Conservation (phyloP, 1,140 invertebrate genomes). For the Drosophila hydei region DNA sequence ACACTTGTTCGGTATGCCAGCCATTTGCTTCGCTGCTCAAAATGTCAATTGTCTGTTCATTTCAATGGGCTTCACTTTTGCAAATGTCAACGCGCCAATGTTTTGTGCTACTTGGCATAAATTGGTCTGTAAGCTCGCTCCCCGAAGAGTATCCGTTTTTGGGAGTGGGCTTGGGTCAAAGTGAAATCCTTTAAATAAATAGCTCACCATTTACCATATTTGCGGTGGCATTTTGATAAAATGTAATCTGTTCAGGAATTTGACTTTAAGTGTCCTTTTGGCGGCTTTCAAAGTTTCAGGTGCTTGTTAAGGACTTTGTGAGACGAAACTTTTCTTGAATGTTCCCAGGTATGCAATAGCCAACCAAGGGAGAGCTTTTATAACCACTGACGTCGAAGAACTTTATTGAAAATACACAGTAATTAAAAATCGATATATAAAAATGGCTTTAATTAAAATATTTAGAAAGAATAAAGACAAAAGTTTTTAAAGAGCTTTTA, state of each 20-base stretch:
- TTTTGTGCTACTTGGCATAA: constrained; percentile 18
- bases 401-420: constrained; percentile 2
- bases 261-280: constrained; percentile 12
- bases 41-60: constrained; percentile 72
- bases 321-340: not conserved
- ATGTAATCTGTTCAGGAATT: constrained; percentile 26
- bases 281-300: constrained; percentile 12
- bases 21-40: constrained; percentile 49
- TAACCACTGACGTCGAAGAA: too few species aligned
- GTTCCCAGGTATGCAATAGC: not conserved
- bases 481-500: too few species aligned
- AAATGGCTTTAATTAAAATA: not conserved
- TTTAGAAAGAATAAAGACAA: too few species aligned
- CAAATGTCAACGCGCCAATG: constrained; percentile 64
- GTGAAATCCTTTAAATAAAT: constrained; percentile 58
- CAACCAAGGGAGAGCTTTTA: too few species aligned
- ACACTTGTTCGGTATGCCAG: constrained; percentile 18
- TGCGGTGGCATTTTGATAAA: constrained; percentile 43
- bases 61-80: constrained; percentile 57
- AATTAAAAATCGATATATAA: constrained; percentile 12
- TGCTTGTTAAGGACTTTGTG: constrained; percentile 8
- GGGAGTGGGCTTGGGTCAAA: constrained; percentile 33
- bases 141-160: not conserved
- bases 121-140: constrained; percentile 10
- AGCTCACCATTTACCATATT: constrained; percentile 44